These are phyloP conservation scores for Zaprionus lineosus DNA, from an alignment of 2,888 invertebrate species.

Conservation along the genomic window DNA sequence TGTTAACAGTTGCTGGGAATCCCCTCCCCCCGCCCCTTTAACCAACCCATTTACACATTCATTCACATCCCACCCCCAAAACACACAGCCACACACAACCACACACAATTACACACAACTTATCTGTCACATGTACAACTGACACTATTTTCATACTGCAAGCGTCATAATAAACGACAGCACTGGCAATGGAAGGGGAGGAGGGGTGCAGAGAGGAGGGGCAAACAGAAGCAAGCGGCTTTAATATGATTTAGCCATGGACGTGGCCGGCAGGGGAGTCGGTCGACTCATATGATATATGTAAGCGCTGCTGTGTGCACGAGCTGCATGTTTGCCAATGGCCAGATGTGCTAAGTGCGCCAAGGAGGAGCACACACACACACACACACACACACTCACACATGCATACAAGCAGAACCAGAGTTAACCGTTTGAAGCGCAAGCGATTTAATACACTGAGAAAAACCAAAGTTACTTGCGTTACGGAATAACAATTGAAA, in stretches of 20 bases:
- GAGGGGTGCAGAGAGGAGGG: constrained; percentile 4
- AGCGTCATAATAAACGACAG: constrained; percentile 37
- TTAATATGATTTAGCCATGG: constrained; percentile 70
- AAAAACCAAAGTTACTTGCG: too few species aligned
- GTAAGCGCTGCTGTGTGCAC: not conserved
- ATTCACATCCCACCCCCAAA: not conserved
- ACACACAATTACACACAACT: constrained; percentile 1
- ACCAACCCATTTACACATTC: too few species aligned
- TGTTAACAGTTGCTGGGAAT: not conserved
- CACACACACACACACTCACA: too few species aligned
- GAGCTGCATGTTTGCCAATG: constrained; percentile 45
- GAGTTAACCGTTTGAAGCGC: constrained; percentile 29
- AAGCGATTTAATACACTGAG: constrained; percentile 23
- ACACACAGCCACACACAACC: constrained; percentile 5
- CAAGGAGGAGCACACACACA: too few species aligned
- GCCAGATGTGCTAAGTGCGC: constrained; percentile 48
- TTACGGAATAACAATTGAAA: too few species aligned
- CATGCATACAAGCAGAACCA: constrained; percentile 30
- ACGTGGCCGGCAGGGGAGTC: not conserved
- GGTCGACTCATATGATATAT: not conserved
- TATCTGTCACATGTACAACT: constrained; percentile 49
- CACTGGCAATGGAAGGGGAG: constrained; percentile 5
- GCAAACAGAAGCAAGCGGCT: constrained; percentile 31
- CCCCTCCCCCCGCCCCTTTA: not conserved
- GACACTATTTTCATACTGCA: constrained; percentile 68